Evolutionary conservation across 1,140 invertebrate species (phyloP).

Genomic region (Uloborus diversus): DNA sequence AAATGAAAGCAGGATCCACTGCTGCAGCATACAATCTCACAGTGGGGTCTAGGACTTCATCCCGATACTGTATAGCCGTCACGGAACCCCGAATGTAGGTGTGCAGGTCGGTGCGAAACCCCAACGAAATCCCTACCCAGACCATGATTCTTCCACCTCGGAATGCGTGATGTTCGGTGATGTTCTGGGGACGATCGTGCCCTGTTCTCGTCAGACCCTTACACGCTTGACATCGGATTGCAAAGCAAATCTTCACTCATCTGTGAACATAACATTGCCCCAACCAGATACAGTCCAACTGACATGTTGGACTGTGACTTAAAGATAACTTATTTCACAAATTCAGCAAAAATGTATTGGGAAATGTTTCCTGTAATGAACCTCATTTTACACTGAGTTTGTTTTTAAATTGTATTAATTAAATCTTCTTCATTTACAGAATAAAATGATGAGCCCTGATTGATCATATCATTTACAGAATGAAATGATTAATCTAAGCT

Average conservation of each 20-base stretch:
- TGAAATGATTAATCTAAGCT: no score
- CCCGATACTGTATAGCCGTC: neutral
- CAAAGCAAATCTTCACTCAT: neutral
- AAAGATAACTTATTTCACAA: no score
- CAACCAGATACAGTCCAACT: neutral
- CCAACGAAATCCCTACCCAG: neutral
- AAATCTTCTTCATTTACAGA: no score
- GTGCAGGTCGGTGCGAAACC: neutral
- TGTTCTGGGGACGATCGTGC: neutral
- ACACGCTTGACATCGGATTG: neutral
- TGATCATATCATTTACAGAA: no score
- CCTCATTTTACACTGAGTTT: no score
- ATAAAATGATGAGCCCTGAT: no score
- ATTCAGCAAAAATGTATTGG: no score
- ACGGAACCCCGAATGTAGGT: neutral
- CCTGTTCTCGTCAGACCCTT: neutral
- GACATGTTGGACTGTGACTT: neutral
- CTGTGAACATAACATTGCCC: slow-evolving; percentile 2
- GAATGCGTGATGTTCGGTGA: slow-evolving; percentile 4
- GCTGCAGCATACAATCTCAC: neutral
- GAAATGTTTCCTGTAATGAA: no score
- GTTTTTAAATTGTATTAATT: no score
- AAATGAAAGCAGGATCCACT: no score
- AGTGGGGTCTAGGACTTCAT: neutral
- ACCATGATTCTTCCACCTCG: slow-evolving; percentile 35